Evolutionary conservation across 2,888 invertebrate genomes (phyloP).

Genomic region (Pseudanteris insignis): DNA sequence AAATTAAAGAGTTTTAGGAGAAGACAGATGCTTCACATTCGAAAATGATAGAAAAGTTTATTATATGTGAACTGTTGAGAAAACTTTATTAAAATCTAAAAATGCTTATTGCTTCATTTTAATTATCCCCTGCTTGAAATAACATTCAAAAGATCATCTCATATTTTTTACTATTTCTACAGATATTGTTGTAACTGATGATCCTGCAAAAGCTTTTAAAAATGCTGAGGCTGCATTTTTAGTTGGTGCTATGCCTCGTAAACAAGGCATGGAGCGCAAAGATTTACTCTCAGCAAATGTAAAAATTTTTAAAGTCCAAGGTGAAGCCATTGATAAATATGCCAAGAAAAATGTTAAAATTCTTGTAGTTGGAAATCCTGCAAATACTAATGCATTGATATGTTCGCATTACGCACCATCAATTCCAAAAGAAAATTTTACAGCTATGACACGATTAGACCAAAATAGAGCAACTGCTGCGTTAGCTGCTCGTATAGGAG

Average conservation of each 20-base stretch:
- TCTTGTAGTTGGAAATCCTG: constrained; percentile 98
- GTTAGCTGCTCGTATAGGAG: constrained; percentile 76
- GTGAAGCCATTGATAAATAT: constrained; percentile 88
- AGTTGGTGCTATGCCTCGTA: constrained; percentile 98
- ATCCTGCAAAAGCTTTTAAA: constrained; percentile 91
- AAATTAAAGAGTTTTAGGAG: too few species aligned
- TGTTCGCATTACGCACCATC: constrained; percentile 95
- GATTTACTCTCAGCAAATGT: constrained; percentile 97
- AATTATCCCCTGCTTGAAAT: too few species aligned
- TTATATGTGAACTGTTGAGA: too few species aligned
- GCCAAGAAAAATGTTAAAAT: constrained; percentile 94
- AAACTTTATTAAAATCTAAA: too few species aligned
- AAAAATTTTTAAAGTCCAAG: constrained; percentile 97
- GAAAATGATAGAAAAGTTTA: too few species aligned
- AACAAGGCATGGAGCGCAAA: constrained; percentile 98
- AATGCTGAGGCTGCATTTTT: constrained; percentile 96
- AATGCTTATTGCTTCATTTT: too few species aligned
- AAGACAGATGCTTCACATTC: too few species aligned
- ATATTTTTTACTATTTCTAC: constrained; percentile 41
- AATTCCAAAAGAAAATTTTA: constrained; percentile 95
- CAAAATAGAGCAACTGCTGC: constrained; percentile 97
- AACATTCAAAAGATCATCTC: too few species aligned
- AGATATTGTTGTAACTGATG: constrained; percentile 86
- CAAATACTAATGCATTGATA: constrained; percentile 97
- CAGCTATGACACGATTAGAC: constrained; percentile 97